Percentiles rank a stretch among this genome's conserved stretches.
Evolutionary conservation across 2,888 invertebrate species (phyloP).

Genomic region (Parthenolecanium corni): DNA sequence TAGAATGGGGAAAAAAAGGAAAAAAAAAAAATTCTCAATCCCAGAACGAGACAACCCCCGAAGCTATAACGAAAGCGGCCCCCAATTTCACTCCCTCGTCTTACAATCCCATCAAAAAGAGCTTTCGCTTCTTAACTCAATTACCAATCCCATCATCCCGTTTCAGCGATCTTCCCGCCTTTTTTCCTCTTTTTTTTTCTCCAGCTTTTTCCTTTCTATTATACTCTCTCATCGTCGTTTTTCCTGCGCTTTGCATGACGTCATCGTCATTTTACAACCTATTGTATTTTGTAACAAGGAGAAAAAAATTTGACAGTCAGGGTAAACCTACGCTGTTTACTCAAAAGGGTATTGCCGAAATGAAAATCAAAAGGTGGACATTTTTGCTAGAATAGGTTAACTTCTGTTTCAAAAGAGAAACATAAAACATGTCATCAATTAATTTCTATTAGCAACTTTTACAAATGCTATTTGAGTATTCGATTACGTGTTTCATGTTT

Average conservation of each 20-base stretch:
- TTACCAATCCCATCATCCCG: constrained; percentile 29
- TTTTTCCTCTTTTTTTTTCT: constrained; percentile 4
- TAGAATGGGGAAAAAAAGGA: constrained; percentile 5
- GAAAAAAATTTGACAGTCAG: background rate
- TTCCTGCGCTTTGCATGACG: constrained; percentile 9
- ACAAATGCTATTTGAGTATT: too few relatives aligned
- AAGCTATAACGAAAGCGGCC: constrained; percentile 27
- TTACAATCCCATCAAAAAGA: constrained; percentile 29
- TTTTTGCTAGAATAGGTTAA: too few relatives aligned
- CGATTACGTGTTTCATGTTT: too few relatives aligned
- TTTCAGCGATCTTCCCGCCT: constrained; percentile 26
- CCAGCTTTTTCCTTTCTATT: constrained; percentile 10
- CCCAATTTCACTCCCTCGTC: constrained; percentile 26
- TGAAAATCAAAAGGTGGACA: too few relatives aligned
- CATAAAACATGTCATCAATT: too few relatives aligned
- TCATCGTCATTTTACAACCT: constrained; percentile 25
- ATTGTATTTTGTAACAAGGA: constrained; percentile 1
- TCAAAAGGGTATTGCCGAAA: too few relatives aligned
- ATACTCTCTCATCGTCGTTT: background rate
- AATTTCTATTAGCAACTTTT: too few relatives aligned
- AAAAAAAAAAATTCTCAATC: constrained; percentile 25
- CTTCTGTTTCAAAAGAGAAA: too few relatives aligned
- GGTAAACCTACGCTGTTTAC: background rate
- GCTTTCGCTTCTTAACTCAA: constrained; percentile 29
- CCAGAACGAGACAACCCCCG: constrained; percentile 26